Evolutionary conservation across 2,113 vertebrate genomes (phyloP), one percentile per base, ranked within the genome.

Genomic region (Catharus minimus): DNA sequence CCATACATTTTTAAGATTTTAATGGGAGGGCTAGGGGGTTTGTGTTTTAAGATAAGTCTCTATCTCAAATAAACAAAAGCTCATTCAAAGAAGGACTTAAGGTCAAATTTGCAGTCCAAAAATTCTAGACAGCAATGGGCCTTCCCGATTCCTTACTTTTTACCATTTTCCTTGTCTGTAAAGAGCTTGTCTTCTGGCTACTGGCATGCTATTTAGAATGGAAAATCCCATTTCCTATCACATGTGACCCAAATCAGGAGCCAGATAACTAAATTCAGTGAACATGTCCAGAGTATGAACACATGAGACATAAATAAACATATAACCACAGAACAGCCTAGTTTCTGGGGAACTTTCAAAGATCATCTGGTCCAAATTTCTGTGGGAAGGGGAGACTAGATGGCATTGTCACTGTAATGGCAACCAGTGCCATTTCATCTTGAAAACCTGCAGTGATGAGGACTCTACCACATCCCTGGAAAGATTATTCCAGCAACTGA

Each of bases 1-100:
- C 44, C 8, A 21, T 3, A 20, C 8, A 52, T 33, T 64, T 12
- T 24, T n/a, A 21, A 81, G 24, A 62, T 64, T 86, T 90, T 83
- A 83, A 60, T 15, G 24, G 24, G 1, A 22, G 2, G 4, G 4
- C 0, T 79, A 27, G 2, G 11, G 5, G 2, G 3, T 11, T 62
- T 16, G 11, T 67, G 23, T 84, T 86, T 65, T 38, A 83, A 64
- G 19, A 3, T 28, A 87, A 56, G 18, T 44, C 43, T 46, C 8
- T 32, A 14, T 49, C 5, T 64, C 47, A 57, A 11, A 61, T 13
- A 41, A 20, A 53, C 2, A 81, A 86, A 62, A 75, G 5, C 5
- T 77, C n/a, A 67, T 36, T 71, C 43, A 71, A 71, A 72, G 46
- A 38, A 88, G 20, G 20, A 60, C 6, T 53, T 57, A 6, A 57